These are phyloP conservation scores for Sturnus vulgaris DNA, from an alignment of 2,113 vertebrate species.

Conservation along the genomic window DNA sequence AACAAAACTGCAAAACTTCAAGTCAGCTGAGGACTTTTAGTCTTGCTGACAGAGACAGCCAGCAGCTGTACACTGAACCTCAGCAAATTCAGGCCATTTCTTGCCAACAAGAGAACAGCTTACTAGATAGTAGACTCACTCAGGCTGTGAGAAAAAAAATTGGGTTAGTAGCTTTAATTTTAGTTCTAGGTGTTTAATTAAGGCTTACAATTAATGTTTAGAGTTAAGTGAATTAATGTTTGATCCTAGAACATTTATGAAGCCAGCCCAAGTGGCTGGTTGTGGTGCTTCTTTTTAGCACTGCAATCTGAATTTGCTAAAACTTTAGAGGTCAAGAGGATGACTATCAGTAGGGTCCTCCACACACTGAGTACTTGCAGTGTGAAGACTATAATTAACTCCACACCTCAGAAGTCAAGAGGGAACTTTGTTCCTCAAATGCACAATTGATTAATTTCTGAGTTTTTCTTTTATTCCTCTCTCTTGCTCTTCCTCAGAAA, in stretches of 20 bases:
- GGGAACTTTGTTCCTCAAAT: background rate
- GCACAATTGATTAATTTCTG: background rate
- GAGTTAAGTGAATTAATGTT: background rate
- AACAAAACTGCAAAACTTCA: background rate
- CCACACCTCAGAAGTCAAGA: background rate
- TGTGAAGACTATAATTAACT: background rate
- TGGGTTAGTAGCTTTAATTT: background rate
- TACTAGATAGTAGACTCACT: background rate
- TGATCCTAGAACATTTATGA: background rate
- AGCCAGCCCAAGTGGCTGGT: background rate
- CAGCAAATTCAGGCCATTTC: background rate
- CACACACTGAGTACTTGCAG: background rate
- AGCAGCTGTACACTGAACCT: background rate
- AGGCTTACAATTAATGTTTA: background rate
- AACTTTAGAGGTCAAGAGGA: background rate
- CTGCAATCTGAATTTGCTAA: background rate
- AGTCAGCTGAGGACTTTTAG: background rate
- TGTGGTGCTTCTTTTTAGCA: background rate
- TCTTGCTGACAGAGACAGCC: background rate
- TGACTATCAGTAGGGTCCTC: background rate
- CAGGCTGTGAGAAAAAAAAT: background rate
- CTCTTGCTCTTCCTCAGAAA: background rate
- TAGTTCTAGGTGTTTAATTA: background rate
- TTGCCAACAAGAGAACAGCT: background rate
- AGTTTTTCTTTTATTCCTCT: background rate